A percentile compares a stretch with the other conserved stretches of the same genome.
These are phyloP conservation scores for Gymnocephalus cernua DNA, from an alignment of 2,113 vertebrate genomes.

Conservation along the genomic window DNA sequence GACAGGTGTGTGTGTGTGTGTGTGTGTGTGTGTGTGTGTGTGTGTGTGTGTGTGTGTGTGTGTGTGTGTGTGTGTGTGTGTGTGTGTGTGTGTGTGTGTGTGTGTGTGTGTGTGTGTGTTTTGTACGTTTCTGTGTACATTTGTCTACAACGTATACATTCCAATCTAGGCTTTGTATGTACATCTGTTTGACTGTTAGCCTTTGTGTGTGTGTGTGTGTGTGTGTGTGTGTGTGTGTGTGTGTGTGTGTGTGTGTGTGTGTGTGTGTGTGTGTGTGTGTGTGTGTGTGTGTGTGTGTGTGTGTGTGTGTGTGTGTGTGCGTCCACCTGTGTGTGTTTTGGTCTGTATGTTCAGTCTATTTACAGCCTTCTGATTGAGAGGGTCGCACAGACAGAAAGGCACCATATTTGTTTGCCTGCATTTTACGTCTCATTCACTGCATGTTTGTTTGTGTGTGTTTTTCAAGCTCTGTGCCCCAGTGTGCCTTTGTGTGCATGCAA, in stretches of 20 bases:
- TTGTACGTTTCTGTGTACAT: constrained; percentile 19
- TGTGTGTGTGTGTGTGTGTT: too few relatives aligned
- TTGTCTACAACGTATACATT: constrained; percentile 38
- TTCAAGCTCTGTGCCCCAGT: not conserved
- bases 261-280: constrained; percentile 32
- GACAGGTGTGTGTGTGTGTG: constrained; percentile 81
- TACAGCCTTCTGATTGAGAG: constrained; percentile 33
- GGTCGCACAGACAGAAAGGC: constrained; percentile 51
- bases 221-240: constrained; percentile 35
- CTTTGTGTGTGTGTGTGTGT: constrained; percentile 38
- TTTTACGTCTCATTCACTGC: constrained; percentile 49
- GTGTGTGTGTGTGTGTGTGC: constrained; percentile 40
- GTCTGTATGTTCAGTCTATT: constrained; percentile 64
- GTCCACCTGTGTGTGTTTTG: constrained; percentile 30
- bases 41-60: too few relatives aligned
- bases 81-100: too few relatives aligned
- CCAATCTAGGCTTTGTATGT: constrained; percentile 51
- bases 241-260: constrained; percentile 32
- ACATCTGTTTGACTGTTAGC: constrained; percentile 42
- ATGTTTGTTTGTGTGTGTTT: constrained; percentile 29
- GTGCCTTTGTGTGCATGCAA: constrained; percentile 32
- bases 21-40: too few relatives aligned
- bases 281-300: constrained; percentile 31
- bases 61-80: too few relatives aligned
- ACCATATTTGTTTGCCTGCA: constrained; percentile 53